phyloP scores from a whole-genome alignment of 1,140 invertebrate species.

The Apis florea region DNA sequence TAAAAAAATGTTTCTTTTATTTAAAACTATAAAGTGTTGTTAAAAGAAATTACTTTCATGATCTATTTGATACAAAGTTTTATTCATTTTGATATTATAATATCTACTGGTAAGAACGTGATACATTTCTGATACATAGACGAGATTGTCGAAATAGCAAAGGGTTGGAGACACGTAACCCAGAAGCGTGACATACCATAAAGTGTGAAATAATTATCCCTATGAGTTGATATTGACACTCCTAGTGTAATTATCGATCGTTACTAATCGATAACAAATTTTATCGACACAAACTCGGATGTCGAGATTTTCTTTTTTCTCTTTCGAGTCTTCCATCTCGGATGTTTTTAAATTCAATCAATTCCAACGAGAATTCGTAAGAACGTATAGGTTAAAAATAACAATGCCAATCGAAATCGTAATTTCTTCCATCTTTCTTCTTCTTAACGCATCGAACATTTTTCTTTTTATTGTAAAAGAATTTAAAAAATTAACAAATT shows the following conservation, averaged over 20 bases:
- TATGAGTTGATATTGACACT: not conserved
- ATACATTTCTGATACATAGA: constrained; percentile 13
- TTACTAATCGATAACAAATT: not conserved
- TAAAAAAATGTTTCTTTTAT: too few species aligned
- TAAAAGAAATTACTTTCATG: not conserved
- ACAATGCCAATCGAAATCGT: too few species aligned
- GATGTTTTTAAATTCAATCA: not conserved
- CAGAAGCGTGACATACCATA: not conserved
- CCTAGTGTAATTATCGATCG: not conserved
- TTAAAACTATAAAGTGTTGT: too few species aligned
- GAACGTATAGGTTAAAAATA: not conserved
- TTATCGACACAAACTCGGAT: not conserved
- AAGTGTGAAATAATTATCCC: constrained; percentile 1
- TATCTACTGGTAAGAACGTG: constrained; percentile 11
- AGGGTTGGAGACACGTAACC: not conserved
- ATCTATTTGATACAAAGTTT: constrained; percentile 1
- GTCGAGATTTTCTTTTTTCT: not conserved
- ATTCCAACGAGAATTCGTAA: not conserved
- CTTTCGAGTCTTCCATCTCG: not conserved
- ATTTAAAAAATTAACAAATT: not conserved
- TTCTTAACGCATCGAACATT: not conserved
- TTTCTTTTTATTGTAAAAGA: not conserved
- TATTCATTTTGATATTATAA: constrained; percentile 32
- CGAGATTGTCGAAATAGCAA: not conserved
- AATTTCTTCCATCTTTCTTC: not conserved